Evolutionary conservation across 2,888 invertebrate species (phyloP), one percentile per base, ranked within the genome.

Genomic region (Polia nebulosa): DNA sequence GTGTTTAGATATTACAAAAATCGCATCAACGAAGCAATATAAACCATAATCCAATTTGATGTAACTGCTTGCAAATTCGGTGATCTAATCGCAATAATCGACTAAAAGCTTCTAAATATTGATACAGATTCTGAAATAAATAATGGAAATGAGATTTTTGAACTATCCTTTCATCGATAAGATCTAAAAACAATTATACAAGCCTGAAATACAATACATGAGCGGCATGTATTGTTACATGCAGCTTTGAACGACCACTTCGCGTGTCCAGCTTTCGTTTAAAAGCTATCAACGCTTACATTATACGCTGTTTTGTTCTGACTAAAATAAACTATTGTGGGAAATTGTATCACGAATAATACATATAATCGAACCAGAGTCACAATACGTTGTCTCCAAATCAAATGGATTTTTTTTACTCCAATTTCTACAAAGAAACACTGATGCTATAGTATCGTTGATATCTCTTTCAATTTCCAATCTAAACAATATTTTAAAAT

Each of bases 221-320:
- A 44, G 32, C n/a, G n/a, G 22, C 29, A 27, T 52, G 15, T 47
- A 17, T 41, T 36, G 55, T 55, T 56, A 59, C 32, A 51, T 72
- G 20, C 20, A 52, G 60, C 51, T 66, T 58, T 60, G 22, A 81
- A 76, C 59, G 68, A 71, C 52, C 39, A 67, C 47, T 44, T 78
- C 34, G 78, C 72, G 73, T 78, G 78, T 51, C 53, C 36, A 63
- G 61, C 67, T 80, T 82, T 78, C 78, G 65, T 80, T 65, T 53
- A 29, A 60, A 39, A 51, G 45, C 22, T 74, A 53, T 63, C 55
- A 63, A 17, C 56, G 57, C 27, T 49, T 39, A 47, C 36, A 70
- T 49, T 65, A 47, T 25, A 66, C 20, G 5, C 13, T 47, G 25
- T n/a, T 39, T 71, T 59, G 39, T 64, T 45, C 13, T 45, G 34